Evolutionary conservation across 23 tunicate species (phyloP).

Genomic region (Styela clava): DNA sequence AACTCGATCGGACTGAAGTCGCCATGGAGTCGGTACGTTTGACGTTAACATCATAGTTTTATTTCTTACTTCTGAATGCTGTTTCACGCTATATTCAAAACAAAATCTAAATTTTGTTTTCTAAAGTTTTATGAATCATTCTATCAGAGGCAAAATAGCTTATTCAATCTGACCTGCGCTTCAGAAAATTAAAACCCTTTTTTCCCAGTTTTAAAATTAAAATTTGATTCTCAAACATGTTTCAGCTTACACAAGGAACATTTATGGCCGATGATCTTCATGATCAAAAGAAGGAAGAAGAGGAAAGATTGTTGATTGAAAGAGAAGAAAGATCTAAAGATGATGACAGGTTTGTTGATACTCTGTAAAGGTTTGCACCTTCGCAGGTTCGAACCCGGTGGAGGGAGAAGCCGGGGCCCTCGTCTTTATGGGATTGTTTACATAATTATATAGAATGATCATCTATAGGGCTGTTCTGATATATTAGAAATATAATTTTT

Average conservation of each 20-base stretch:
- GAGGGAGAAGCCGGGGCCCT: neutral
- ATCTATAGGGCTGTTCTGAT: too few species aligned
- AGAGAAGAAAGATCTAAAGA: conserved; percentile 55
- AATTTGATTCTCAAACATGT: neutral
- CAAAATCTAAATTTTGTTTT: too few species aligned
- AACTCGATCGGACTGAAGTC: conserved; percentile 75
- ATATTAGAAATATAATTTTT: too few species aligned
- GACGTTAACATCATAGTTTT: neutral
- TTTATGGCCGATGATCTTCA: conserved; percentile 49
- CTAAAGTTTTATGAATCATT: too few species aligned
- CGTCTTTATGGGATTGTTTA: too few species aligned
- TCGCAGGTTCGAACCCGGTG: neutral
- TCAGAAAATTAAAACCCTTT: too few species aligned
- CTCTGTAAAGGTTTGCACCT: neutral
- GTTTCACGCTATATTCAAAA: too few species aligned
- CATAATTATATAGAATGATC: too few species aligned
- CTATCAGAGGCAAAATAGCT: too few species aligned
- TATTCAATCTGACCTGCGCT: too few species aligned
- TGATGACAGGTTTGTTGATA: conserved; percentile 37
- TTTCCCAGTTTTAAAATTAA: neutral
- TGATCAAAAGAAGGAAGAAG: conserved; percentile 67
- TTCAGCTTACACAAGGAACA: conserved; percentile 52
- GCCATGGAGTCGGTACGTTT: conserved; percentile 72
- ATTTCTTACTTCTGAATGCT: neutral
- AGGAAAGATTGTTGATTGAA: conserved; percentile 51